A percentile compares a stretch with the other conserved stretches of the same genome.
Evolutionary conservation across 2,113 vertebrate genomes (phyloP).

Genomic region (Apteryx mantelli): DNA sequence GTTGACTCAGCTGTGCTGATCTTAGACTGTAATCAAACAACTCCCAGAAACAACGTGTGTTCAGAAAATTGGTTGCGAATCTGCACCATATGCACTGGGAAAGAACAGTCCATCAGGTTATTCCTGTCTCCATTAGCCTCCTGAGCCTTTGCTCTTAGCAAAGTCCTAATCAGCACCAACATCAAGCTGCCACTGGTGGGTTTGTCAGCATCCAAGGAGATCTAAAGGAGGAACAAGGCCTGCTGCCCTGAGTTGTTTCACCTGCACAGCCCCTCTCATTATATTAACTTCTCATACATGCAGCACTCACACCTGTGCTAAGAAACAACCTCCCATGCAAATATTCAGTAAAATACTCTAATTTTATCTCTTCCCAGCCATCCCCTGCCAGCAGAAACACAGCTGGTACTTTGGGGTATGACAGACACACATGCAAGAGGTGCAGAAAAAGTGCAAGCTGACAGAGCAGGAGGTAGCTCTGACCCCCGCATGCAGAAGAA

Average conservation of each 20-base stretch:
- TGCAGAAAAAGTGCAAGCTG: background rate
- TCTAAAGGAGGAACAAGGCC: background rate
- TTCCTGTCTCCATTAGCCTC: background rate
- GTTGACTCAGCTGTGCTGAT: background rate
- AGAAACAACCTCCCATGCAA: constrained; percentile 10
- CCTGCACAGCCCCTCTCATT: background rate
- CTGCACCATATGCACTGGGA: background rate
- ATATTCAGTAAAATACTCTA: background rate
- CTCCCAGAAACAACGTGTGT: background rate
- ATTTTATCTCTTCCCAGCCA: background rate
- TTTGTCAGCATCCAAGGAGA: constrained; percentile 42
- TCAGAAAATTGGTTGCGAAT: background rate
- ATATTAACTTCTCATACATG: constrained; percentile 17
- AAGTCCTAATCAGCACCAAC: background rate
- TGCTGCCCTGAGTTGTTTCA: background rate
- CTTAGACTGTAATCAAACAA: background rate
- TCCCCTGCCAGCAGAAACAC: background rate
- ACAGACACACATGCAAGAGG: background rate
- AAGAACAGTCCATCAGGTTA: background rate
- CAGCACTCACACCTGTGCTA: background rate
- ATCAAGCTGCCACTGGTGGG: constrained; percentile 10
- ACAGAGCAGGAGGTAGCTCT: background rate
- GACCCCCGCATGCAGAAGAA: background rate
- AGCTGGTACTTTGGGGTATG: background rate
- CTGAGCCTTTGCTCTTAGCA: background rate